These are phyloP conservation scores for Carapus acus DNA, from an alignment of 2,797 vertebrate genomes.

Conservation along the genomic window DNA sequence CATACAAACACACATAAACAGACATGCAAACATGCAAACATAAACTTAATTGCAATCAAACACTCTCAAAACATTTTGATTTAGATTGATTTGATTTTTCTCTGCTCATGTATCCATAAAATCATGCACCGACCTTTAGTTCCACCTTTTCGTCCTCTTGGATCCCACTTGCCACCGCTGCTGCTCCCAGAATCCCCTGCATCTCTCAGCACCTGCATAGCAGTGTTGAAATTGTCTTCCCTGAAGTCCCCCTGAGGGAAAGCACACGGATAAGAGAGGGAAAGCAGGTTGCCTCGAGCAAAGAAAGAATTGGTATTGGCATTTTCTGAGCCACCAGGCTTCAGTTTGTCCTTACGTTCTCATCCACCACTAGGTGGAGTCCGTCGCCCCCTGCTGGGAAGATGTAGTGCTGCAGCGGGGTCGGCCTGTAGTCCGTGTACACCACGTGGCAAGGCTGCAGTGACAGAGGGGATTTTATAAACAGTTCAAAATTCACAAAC, in stretches of 20 bases:
- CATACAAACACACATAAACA: too few relatives aligned
- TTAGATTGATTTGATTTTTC: too few relatives aligned
- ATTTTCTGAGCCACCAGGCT: too few relatives aligned
- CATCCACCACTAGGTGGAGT: slow-evolving; percentile 95
- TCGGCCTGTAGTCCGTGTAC: slow-evolving; percentile 96
- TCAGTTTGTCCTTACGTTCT: slow-evolving; percentile 80
- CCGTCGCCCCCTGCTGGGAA: slow-evolving; percentile 98
- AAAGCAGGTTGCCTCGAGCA: too few relatives aligned
- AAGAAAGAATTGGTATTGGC: too few relatives aligned
- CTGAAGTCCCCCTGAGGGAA: slow-evolving; percentile 88
- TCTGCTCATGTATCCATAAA: too few relatives aligned
- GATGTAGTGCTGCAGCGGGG: slow-evolving; percentile 95
- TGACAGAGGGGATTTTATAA: slow-evolving; percentile 28
- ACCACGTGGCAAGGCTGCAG: slow-evolving; percentile 93
- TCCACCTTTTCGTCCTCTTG: slow-evolving; percentile 89
- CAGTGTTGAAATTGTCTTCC: slow-evolving; percentile 98
- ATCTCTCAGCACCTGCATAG: slow-evolving; percentile 97
- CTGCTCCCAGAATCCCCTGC: slow-evolving; percentile 77
- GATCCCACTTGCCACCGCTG: slow-evolving; percentile 80
- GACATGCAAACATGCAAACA: not conserved
- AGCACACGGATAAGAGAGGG: not conserved
- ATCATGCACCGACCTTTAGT: slow-evolving; percentile 79
- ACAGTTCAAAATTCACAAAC: not conserved
- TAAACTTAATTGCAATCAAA: not conserved
- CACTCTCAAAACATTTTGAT: too few relatives aligned